phyloP scores from a whole-genome alignment of 2,113 vertebrate genomes.

The Eptesicus fuscus region DNA sequence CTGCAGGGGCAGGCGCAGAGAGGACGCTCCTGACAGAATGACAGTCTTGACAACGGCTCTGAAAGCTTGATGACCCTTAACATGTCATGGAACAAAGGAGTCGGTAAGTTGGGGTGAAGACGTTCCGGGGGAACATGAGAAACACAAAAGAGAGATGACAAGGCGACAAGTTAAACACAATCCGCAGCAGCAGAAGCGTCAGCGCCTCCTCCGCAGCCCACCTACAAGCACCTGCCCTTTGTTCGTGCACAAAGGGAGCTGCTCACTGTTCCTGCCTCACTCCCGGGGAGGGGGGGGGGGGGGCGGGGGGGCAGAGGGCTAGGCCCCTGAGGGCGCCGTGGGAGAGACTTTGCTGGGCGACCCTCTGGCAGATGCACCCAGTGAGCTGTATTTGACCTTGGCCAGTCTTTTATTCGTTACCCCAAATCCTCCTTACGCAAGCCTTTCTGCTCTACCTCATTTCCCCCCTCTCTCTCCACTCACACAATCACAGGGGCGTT shows the following conservation, averaged over 20 bases:
- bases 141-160: conserved; percentile 68
- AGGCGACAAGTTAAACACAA: conserved; percentile 72
- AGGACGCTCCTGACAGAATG: conserved; percentile 33
- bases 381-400: not conserved
- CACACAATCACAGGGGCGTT: not conserved
- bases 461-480: not conserved
- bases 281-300: not conserved
- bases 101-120: conserved; percentile 50
- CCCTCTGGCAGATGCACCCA: not conserved
- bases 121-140: conserved; percentile 20
- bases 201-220: conserved; percentile 58
- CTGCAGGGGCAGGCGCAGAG: not conserved
- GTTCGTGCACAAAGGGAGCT: conserved; percentile 41
- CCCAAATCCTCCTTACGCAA: not conserved
- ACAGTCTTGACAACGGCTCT: conserved; percentile 26
- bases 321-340: not conserved
- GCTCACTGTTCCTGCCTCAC: not conserved
- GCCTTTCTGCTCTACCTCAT: not conserved
- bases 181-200: conserved; percentile 53
- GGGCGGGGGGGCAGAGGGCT: not conserved
- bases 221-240: conserved; percentile 67
- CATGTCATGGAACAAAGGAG: conserved; percentile 51
- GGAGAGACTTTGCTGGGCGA: not conserved
- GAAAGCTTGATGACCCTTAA: conserved; percentile 60
- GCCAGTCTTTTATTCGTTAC: not conserved